Evolutionary conservation across 2,113 vertebrate genomes (phyloP).

Genomic region (Grantiella picta): DNA sequence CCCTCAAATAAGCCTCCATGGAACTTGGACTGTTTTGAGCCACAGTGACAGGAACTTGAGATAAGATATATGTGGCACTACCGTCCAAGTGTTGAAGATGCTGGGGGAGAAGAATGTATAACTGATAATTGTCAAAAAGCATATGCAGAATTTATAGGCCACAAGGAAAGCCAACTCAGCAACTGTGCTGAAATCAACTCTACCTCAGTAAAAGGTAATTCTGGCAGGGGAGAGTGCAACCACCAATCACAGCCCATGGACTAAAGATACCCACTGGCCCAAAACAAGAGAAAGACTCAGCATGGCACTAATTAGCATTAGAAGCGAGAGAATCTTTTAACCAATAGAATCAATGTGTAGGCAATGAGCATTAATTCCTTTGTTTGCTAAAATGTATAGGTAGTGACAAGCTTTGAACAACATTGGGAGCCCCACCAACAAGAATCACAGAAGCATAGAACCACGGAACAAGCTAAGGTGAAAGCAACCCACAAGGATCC

Average conservation of each 20-base stretch:
- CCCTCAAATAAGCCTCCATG: background rate
- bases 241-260: background rate
- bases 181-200: background rate
- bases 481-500: background rate
- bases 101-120: background rate
- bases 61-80: background rate
- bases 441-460: background rate
- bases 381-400: background rate
- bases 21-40: background rate
- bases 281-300: background rate
- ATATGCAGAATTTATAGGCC: background rate
- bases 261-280: background rate
- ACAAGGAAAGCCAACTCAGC: background rate
- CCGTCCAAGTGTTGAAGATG: background rate
- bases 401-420: background rate
- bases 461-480: background rate
- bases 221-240: background rate
- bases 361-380: background rate
- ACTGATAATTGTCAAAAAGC: background rate
- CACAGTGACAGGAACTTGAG: background rate
- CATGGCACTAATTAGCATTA: background rate
- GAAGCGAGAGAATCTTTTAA: background rate
- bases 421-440: background rate
- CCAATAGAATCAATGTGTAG: background rate
- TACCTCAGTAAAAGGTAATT: background rate